Evolutionary conservation across 2,888 invertebrate species (phyloP), one percentile per base, ranked within the genome.

Genomic region (Sarcophaga subvicina): DNA sequence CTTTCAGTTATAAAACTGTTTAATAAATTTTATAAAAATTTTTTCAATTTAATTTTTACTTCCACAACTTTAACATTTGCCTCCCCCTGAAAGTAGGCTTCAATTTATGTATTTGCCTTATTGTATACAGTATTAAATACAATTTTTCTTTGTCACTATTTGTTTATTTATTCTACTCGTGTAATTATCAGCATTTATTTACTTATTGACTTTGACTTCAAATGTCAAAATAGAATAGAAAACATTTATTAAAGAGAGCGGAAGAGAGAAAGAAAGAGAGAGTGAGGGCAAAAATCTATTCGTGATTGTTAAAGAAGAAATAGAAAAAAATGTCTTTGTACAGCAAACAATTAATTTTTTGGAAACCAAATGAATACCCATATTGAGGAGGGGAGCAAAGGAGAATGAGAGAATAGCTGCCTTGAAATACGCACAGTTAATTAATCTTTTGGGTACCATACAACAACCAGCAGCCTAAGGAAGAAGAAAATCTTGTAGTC

Each of bases 131-230:
- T 37, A 66, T 70, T 78, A 72, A 47, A 71, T 49, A 54, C 54
- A 71, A 90, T 90, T 91, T 91, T 71, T 67, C 70, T 73, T 22
- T 20, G 63, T 54, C 76, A 73, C 83, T 69, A 89, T 91, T 91
- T 91, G 91, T 91, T 92, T 91, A 91, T 91, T 91, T 91, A 90
- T 90, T 90, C 91, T 91, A 17, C 72, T 66, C 66, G 66, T 83
- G 92, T 92, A 92, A 92, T 92, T 92, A 91, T 91, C 90, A 91
- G 90, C 91, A 90, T 92, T 92, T 91, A 91, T 92, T 92, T 91
- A 91, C 92, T 92, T 92, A 92, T 92, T 92, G 92, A 92, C 92
- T 91, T 81, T 82, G 78, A 89, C 89, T 89, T 84, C 89, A 87
- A 82, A 85, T 83, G 81, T 79, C 83, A 77, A 86, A 85, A 83